Evolutionary conservation across 1,140 invertebrate genomes (phyloP).

Genomic region (Cecropterus lyciades): DNA sequence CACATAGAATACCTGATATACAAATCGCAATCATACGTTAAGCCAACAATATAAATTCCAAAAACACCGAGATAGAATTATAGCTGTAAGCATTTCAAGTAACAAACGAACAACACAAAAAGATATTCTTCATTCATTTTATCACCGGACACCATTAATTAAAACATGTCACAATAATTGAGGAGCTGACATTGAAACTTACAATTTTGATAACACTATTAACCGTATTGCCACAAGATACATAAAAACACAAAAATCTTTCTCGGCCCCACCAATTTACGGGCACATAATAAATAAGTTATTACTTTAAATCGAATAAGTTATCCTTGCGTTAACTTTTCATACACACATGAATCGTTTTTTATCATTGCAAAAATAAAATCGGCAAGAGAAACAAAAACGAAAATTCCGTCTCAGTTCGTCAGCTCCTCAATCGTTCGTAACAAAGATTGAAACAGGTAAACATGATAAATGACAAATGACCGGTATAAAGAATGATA

Average conservation of each 20-base stretch:
- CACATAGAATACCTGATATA: not conserved
- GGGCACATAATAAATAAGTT: not conserved
- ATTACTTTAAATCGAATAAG: not conserved
- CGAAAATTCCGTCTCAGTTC: not conserved
- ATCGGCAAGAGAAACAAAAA: slow-evolving; percentile 7
- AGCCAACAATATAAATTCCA: not conserved
- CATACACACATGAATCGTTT: not conserved
- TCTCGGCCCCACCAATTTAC: not conserved
- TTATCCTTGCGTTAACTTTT: not conserved
- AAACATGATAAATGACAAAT: slow-evolving; percentile 30
- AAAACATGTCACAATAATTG: not conserved
- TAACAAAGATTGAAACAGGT: slow-evolving; percentile 2
- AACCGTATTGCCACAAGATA: too few species aligned
- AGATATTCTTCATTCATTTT: too few species aligned
- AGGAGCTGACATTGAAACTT: not conserved
- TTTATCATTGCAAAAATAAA: not conserved
- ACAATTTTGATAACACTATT: not conserved
- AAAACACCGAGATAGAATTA: not conserved
- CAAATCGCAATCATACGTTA: slow-evolving; percentile 4
- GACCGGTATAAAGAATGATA: slow-evolving; percentile 36
- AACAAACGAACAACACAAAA: too few species aligned
- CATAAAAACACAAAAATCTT: not conserved
- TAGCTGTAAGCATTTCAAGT: not conserved
- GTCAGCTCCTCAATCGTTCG: slow-evolving; percentile 6
- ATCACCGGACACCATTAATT: too few species aligned